phyloP scores from a whole-genome alignment of 1,140 invertebrate genomes.

The Drosophila orena region DNA sequence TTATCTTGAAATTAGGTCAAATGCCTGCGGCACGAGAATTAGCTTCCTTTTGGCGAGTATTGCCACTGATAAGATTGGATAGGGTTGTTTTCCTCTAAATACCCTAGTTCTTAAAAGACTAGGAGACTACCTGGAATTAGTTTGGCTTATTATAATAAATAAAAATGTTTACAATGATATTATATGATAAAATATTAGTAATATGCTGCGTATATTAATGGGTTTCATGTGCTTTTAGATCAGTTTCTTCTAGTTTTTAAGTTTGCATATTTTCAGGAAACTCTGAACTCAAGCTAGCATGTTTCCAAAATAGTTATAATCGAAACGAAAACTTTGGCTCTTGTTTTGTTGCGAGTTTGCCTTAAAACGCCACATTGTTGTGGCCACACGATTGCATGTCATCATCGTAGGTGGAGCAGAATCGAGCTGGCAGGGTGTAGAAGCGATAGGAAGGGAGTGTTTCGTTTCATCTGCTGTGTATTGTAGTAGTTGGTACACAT shows the following conservation, averaged over 20 bases:
- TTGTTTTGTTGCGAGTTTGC: constrained; percentile 11
- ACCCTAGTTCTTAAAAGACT: neutral
- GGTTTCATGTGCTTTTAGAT: no score
- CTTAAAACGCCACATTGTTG: constrained; percentile 10
- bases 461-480: constrained; percentile 31
- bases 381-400: constrained; percentile 39
- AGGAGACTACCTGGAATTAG: neutral
- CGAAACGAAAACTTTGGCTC: constrained; percentile 11
- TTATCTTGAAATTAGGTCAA: constrained; percentile 72
- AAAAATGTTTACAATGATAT: no score
- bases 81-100: constrained; percentile 27
- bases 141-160: neutral
- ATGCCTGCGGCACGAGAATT: constrained; percentile 37
- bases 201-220: no score
- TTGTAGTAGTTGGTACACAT: constrained; percentile 11
- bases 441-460: constrained; percentile 36
- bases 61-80: constrained; percentile 65
- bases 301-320: constrained; percentile 18
- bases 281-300: neutral
- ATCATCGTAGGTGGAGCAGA: constrained; percentile 20
- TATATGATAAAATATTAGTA: no score
- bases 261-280: neutral
- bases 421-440: constrained; percentile 7
- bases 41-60: constrained; percentile 32
- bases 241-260: no score